These are phyloP conservation scores for Nephila pilipes DNA, from an alignment of 1,140 invertebrate species.

Conservation along the genomic window DNA sequence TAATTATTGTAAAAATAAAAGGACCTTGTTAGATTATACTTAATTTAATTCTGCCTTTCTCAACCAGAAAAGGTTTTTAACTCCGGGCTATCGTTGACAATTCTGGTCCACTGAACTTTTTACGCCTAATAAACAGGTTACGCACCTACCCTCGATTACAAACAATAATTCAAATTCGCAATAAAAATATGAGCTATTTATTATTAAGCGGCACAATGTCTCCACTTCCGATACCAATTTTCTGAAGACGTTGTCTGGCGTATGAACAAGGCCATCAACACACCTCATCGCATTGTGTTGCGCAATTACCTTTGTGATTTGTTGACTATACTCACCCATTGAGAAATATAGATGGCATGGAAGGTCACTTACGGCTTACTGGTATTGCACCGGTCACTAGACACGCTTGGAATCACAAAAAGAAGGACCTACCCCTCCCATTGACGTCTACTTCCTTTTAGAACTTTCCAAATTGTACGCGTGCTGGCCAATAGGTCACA, in stretches of 20 bases:
- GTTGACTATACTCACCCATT: not conserved
- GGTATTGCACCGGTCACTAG: not conserved
- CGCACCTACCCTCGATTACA: not conserved
- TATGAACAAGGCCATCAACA: constrained; percentile 4
- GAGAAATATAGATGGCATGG: constrained; percentile 24
- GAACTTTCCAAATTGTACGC: not conserved
- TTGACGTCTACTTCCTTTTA: constrained; percentile 9
- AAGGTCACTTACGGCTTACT: constrained; percentile 6
- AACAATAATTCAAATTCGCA: not conserved
- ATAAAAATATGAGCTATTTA: not conserved
- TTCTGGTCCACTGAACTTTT: no score
- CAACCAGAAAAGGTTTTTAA: no score
- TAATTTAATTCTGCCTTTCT: no score
- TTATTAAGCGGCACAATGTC: not conserved
- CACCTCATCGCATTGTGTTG: not conserved
- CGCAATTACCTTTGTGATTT: constrained; percentile 4
- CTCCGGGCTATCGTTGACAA: no score
- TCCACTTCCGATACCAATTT: constrained; percentile 22
- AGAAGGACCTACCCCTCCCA: not conserved
- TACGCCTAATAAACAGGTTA: not conserved
- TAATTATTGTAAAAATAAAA: no score
- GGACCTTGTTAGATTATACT: no score
- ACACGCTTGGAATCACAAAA: not conserved
- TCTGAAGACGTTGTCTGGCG: not conserved
- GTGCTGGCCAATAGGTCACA: not conserved